A percentile compares a stretch with the other conserved stretches of the same genome.
Conservation (phyloP, 53 echinoderm and acorn worm genomes). For the Paracentrotus lividus region DNA sequence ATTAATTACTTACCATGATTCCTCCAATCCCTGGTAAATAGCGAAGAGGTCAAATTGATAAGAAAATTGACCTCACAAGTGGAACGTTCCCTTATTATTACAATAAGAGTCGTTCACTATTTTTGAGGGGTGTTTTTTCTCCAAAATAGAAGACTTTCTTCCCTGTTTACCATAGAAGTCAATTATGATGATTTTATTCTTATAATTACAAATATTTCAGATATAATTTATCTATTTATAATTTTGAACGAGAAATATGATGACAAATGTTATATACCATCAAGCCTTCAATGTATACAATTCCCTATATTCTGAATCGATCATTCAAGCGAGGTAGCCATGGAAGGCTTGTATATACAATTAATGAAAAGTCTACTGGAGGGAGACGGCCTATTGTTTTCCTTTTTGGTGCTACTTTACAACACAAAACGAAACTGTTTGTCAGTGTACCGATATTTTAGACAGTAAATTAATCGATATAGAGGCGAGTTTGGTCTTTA, state of each 20-base stretch:
- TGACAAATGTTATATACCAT: too few relatives aligned
- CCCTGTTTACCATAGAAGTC: background rate
- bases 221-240: too few relatives aligned
- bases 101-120: background rate
- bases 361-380: background rate
- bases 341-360: slow-evolving; percentile 56
- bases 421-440: background rate
- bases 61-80: background rate
- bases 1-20: slow-evolving; percentile 31
- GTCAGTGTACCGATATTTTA: background rate
- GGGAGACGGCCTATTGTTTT: background rate
- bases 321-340: slow-evolving; percentile 28
- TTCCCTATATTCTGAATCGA: background rate
- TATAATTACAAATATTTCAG: too few relatives aligned
- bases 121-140: background rate
- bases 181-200: background rate
- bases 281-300: too few relatives aligned
- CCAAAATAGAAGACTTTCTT: background rate
- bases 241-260: too few relatives aligned
- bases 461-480: slow-evolving; percentile 44
- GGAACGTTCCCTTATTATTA: background rate
- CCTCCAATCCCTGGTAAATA: background rate
- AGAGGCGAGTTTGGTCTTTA: slow-evolving; percentile 8
- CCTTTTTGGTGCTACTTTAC: background rate
- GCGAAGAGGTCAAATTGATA: background rate